A percentile compares a stretch with the other conserved stretches of the same genome.
These are phyloP conservation scores for Melinopterus prodromus DNA, from an alignment of 2,888 invertebrate species.

Conservation along the genomic window DNA sequence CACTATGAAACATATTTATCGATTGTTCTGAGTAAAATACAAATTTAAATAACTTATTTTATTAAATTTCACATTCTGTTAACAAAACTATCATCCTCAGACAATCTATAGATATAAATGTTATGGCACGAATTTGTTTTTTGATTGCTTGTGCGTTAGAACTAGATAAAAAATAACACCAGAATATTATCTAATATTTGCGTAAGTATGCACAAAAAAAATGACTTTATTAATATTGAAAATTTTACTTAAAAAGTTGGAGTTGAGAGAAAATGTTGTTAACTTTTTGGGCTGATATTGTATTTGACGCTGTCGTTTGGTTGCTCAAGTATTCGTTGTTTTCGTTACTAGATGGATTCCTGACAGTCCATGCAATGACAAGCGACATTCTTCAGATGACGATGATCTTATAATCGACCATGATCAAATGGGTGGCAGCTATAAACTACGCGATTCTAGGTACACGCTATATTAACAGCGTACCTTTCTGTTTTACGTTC, in stretches of 20 bases:
- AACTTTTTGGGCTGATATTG: constrained; percentile 22
- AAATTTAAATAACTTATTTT: too few relatives aligned
- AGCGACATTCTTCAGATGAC: constrained; percentile 61
- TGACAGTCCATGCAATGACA: constrained; percentile 57
- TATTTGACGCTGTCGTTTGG: constrained; percentile 13
- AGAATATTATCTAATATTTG: too few relatives aligned
- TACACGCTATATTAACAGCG: constrained; percentile 51
- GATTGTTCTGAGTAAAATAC: too few relatives aligned
- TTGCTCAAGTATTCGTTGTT: not conserved
- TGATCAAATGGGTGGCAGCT: constrained; percentile 66
- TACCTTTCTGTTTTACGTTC: constrained; percentile 29
- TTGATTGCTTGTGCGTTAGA: too few relatives aligned
- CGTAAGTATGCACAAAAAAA: too few relatives aligned
- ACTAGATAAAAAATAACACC: too few relatives aligned
- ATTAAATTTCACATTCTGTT: too few relatives aligned
- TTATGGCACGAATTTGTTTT: too few relatives aligned
- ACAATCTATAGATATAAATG: too few relatives aligned
- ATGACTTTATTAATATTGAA: not conserved
- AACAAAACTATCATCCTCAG: too few relatives aligned
- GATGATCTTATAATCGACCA: constrained; percentile 64
- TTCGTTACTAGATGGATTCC: constrained; percentile 55
- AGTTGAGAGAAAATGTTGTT: constrained; percentile 7
- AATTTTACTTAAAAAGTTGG: constrained; percentile 16
- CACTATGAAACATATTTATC: too few relatives aligned
- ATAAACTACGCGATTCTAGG: constrained; percentile 80